phyloP scores from a whole-genome alignment of 2,888 invertebrate genomes.

The Plebejus argus region DNA sequence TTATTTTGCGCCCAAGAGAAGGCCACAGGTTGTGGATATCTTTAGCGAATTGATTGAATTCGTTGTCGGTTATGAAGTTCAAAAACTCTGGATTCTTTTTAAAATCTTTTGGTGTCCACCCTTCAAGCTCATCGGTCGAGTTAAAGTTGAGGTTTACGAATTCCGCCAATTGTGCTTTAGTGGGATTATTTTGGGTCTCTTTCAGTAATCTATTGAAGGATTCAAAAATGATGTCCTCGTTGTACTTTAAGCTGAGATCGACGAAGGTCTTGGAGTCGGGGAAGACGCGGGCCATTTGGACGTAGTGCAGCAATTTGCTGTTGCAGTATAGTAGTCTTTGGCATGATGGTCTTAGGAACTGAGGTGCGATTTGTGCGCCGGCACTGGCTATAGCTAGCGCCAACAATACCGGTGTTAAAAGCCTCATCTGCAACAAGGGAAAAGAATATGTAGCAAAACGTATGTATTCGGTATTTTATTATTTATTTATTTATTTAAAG shows the following conservation, averaged over 20 bases:
- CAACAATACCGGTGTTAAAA: conserved; percentile 21
- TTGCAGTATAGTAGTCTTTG: conserved; percentile 86
- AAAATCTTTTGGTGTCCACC: conserved; percentile 82
- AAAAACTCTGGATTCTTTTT: conserved; percentile 81
- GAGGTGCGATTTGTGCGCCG: conserved; percentile 49
- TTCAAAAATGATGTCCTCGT: conserved; percentile 78
- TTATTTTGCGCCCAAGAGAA: conserved; percentile 82
- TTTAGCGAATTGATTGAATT: conserved; percentile 82
- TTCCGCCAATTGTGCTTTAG: conserved; percentile 66
- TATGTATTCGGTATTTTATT: too few relatives aligned
- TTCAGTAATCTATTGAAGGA: conserved; percentile 81
- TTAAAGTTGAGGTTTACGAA: conserved; percentile 83
- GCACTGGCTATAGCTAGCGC: conserved; percentile 11
- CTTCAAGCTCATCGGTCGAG: conserved; percentile 78
- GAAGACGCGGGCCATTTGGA: conserved; percentile 85
- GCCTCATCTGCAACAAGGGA: conserved; percentile 30
- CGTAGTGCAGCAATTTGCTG: conserved; percentile 85
- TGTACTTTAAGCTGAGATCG: conserved; percentile 85
- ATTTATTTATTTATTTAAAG: too few relatives aligned
- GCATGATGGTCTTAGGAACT: conserved; percentile 56
- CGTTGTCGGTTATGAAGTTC: conserved; percentile 77
- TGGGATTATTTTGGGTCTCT: conserved; percentile 68
- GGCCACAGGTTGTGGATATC: conserved; percentile 84
- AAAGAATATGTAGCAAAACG: background rate
- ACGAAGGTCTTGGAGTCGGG: conserved; percentile 92